Evolutionary conservation across 2,888 invertebrate genomes (phyloP).

Genomic region (Pachymerium ferrugineum): DNA sequence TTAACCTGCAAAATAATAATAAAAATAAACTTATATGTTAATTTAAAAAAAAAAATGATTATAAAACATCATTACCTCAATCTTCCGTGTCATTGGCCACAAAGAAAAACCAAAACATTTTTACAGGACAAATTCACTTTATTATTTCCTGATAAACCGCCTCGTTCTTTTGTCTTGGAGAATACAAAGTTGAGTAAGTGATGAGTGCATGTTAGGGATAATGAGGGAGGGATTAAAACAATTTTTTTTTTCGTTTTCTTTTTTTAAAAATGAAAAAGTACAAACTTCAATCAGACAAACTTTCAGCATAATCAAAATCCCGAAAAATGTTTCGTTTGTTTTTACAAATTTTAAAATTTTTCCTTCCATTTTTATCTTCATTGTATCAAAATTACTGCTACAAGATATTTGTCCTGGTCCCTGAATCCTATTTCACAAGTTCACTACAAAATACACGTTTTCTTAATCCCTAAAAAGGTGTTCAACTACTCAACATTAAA

Average conservation of each 20-base stretch:
- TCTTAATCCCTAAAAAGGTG: neutral
- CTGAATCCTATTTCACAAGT: conserved; percentile 1
- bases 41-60: neutral
- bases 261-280: neutral
- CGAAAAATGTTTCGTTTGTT: too few relatives aligned
- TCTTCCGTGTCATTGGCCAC: neutral
- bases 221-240: neutral
- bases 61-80: neutral
- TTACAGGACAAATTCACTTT: conserved; percentile 34
- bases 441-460: conserved; percentile 9
- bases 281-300: conserved; percentile 27
- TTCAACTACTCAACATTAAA: conserved; percentile 18
- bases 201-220: conserved; percentile 23
- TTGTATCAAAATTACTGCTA: conserved; percentile 19
- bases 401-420: conserved; percentile 24
- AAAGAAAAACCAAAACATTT: neutral
- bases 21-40: neutral
- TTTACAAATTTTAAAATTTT: too few relatives aligned
- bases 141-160: conserved; percentile 30
- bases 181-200: conserved; percentile 30
- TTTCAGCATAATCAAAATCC: conserved; percentile 20
- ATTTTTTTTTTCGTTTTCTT: neutral
- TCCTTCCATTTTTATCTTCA: neutral
- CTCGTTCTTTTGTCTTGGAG: conserved; percentile 29
- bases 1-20: neutral